These are phyloP conservation scores for Nomada fabriciana DNA, from an alignment of 2,888 invertebrate species.

Conservation along the genomic window DNA sequence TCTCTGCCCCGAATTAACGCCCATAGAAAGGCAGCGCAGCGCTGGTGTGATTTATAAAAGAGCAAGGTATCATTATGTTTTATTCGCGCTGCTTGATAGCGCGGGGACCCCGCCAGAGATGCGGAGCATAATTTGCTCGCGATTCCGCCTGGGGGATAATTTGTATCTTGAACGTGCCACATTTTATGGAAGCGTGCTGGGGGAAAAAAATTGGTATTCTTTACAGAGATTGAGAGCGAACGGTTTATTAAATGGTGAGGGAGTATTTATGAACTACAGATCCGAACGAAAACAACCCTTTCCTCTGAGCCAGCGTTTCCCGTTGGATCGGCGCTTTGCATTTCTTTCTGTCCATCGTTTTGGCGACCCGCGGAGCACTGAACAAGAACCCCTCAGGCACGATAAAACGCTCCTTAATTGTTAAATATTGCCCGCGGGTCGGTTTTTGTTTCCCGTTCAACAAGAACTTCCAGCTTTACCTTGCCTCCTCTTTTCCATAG, in stretches of 20 bases:
- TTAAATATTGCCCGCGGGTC: slow-evolving; percentile 57
- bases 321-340: slow-evolving; percentile 5
- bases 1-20: slow-evolving; percentile 50
- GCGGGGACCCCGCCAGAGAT: neutral
- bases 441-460: slow-evolving; percentile 10
- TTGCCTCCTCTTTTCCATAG: neutral
- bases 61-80: slow-evolving; percentile 18
- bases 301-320: neutral
- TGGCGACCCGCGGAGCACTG: neutral
- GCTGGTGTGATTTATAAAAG: slow-evolving; percentile 17
- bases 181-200: neutral
- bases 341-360: neutral
- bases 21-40: neutral
- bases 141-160: slow-evolving; percentile 32
- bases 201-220: neutral
- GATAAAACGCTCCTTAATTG: slow-evolving; percentile 58
- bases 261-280: slow-evolving; percentile 23
- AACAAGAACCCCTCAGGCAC: slow-evolving; percentile 8
- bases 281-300: slow-evolving; percentile 14
- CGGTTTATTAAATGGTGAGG: slow-evolving; percentile 7
- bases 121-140: slow-evolving; percentile 39
- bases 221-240: neutral
- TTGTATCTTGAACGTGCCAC: slow-evolving; percentile 12
- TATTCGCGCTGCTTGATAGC: slow-evolving; percentile 9
- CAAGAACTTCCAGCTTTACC: slow-evolving; percentile 5